Conservation (phyloP, 37 sponge, comb jelly and placozoan genomes). For the Mnemiopsis leidyi region DNA sequence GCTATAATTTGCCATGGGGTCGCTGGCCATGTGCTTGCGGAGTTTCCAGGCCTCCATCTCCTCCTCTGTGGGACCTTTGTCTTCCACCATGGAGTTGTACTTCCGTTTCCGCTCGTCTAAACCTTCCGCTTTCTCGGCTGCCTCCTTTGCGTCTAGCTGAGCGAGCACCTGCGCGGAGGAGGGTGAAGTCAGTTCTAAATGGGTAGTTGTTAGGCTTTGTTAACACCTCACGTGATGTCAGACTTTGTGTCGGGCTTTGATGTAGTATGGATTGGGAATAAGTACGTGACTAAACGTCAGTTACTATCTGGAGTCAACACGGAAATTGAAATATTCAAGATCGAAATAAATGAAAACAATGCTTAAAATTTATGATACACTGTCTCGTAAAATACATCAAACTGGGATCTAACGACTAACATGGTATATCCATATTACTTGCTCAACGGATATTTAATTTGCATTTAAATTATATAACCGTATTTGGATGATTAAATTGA, state of each 20-base stretch:
- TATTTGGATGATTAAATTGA: too few relatives aligned
- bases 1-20: conserved; percentile 83
- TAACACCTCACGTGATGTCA: not conserved
- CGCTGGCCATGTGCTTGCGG: conserved; percentile 76
- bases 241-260: not conserved
- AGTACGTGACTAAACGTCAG: too few relatives aligned
- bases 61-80: conserved; percentile 81
- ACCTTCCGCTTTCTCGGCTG: conserved; percentile 66
- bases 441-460: too few relatives aligned
- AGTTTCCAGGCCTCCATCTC: conserved; percentile 87
- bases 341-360: too few relatives aligned
- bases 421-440: too few relatives aligned
- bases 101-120: conserved; percentile 88
- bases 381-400: too few relatives aligned
- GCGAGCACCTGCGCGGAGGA: conserved; percentile 19
- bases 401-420: too few relatives aligned
- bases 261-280: not conserved
- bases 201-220: too few relatives aligned
- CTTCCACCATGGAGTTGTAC: conserved; percentile 88
- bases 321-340: too few relatives aligned
- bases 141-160: not conserved
- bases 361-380: too few relatives aligned
- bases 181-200: too few relatives aligned
- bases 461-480: not conserved
- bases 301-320: too few relatives aligned